Conservation (phyloP, 2,797 vertebrate genomes). For the Paramormyrops hopkinsi region DNA sequence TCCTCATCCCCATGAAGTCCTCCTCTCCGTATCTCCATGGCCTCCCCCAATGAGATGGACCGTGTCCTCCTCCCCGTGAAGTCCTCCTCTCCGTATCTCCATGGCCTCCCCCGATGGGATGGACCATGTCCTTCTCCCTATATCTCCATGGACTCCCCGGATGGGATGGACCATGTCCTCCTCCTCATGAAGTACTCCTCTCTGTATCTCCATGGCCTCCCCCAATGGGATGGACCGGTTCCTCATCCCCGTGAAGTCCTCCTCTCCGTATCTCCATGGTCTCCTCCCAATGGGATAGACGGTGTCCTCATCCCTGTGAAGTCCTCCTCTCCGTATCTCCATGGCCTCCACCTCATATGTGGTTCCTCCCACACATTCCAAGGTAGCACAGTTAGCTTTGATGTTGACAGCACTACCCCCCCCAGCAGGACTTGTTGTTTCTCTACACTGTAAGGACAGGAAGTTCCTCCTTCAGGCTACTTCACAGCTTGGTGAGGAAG, state of each 20-base stretch:
- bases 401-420: neutral
- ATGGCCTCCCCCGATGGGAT: too few species aligned
- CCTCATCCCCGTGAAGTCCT: neutral
- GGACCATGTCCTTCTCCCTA: too few species aligned
- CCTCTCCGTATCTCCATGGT: neutral
- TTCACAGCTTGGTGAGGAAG: neutral
- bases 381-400: neutral
- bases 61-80: too few species aligned
- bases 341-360: neutral
- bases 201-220: neutral
- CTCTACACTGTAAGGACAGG: neutral
- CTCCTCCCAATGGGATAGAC: neutral
- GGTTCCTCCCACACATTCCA: neutral
- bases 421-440: neutral
- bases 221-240: neutral
- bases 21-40: neutral
- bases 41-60: neutral
- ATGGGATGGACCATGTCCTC: neutral
- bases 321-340: neutral
- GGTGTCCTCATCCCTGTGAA: neutral
- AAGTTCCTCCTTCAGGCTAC: neutral
- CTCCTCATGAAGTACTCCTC: neutral
- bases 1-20: neutral
- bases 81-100: too few species aligned
- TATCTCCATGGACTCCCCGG: neutral